Evolutionary conservation across 2,888 invertebrate species (phyloP).

Genomic region (Corbicula japonica): DNA sequence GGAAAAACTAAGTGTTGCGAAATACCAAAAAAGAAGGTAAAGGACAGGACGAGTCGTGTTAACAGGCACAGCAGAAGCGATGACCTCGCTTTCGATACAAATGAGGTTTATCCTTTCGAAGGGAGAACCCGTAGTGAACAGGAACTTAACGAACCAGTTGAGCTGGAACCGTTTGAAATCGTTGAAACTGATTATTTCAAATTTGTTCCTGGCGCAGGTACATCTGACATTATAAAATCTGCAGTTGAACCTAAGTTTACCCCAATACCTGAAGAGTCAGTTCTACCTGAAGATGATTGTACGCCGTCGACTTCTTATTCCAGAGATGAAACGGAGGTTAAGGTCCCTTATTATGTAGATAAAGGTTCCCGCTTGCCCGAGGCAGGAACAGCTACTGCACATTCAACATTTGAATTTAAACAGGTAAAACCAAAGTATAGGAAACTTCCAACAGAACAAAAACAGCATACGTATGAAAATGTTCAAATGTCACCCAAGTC

Average conservation of each 20-base stretch:
- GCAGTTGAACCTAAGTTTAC: conserved; percentile 57
- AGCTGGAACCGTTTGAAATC: conserved; percentile 67
- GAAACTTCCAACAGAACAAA: conserved; percentile 3
- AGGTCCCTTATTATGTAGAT: conserved; percentile 36
- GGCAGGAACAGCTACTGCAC: conserved; percentile 56
- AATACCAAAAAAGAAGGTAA: conserved; percentile 57
- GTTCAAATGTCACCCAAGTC: neutral
- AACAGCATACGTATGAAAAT: conserved; percentile 30
- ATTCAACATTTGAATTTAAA: conserved; percentile 60
- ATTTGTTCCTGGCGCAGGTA: conserved; percentile 61
- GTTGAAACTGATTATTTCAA: conserved; percentile 63
- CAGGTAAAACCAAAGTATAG: conserved; percentile 37
- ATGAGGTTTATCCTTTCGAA: conserved; percentile 65
- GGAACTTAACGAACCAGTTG: conserved; percentile 57
- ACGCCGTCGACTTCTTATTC: conserved; percentile 8
- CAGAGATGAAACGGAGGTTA: conserved; percentile 6
- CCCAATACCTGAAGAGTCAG: conserved; percentile 49
- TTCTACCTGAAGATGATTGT: conserved; percentile 10
- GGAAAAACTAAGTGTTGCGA: conserved; percentile 59
- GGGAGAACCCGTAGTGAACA: conserved; percentile 46
- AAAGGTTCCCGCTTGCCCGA: conserved; percentile 43
- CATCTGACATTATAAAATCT: conserved; percentile 61
- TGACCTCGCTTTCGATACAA: conserved; percentile 51
- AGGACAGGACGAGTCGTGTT: conserved; percentile 39
- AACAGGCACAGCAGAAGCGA: conserved; percentile 47